These are phyloP conservation scores for Hipposideros larvatus DNA, from an alignment of 2,797 vertebrate species.

Conservation along the genomic window DNA sequence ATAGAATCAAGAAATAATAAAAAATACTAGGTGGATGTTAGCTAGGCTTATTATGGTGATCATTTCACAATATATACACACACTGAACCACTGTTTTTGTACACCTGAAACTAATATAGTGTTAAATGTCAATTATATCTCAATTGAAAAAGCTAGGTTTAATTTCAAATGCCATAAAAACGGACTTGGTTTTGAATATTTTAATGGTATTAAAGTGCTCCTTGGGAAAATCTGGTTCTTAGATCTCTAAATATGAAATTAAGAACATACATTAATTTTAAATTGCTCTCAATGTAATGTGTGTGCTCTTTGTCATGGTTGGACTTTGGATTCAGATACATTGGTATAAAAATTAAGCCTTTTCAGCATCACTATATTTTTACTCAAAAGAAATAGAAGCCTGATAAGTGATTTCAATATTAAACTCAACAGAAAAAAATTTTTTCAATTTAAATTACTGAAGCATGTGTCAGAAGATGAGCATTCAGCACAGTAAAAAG, in stretches of 20 bases:
- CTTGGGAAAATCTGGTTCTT: background rate
- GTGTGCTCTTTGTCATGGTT: background rate
- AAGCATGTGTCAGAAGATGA: conserved; percentile 23
- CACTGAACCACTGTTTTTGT: background rate
- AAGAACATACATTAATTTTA: background rate
- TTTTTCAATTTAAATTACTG: conserved; percentile 43
- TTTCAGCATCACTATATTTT: background rate
- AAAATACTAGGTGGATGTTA: background rate
- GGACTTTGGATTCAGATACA: background rate
- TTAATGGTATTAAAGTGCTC: conserved; percentile 1
- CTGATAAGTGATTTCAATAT: conserved; percentile 20
- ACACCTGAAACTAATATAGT: background rate
- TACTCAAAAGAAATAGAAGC: conserved; percentile 27
- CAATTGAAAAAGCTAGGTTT: background rate
- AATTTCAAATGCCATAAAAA: conserved; percentile 18
- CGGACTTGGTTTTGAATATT: background rate
- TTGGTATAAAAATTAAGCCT: background rate
- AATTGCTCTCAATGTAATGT: background rate
- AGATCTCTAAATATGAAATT: conserved; percentile 1
- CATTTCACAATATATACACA: background rate
- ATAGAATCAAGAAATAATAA: background rate
- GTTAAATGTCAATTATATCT: background rate
- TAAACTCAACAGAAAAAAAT: background rate
- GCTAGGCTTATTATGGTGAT: background rate
- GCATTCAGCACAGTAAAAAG: background rate